Conservation (phyloP, 2,113 vertebrate species). For the Porphyrio hochstetteri region DNA sequence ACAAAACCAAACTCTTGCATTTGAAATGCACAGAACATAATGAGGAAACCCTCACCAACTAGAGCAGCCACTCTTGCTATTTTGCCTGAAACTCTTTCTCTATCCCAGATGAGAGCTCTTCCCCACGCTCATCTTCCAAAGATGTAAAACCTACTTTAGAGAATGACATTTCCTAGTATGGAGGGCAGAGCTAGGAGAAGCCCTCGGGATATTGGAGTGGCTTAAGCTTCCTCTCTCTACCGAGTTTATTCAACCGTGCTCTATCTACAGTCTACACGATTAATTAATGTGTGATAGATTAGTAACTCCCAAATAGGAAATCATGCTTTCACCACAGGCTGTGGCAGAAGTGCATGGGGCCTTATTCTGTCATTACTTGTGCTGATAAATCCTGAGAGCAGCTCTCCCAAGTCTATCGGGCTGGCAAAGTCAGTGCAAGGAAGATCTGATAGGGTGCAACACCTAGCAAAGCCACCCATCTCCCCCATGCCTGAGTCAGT, state of each 20-base stretch:
- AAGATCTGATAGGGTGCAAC: background rate
- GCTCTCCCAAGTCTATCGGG: background rate
- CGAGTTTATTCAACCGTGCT: background rate
- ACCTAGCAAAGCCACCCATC: background rate
- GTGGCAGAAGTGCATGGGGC: background rate
- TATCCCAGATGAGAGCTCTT: constrained; percentile 39
- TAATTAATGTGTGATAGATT: constrained; percentile 60
- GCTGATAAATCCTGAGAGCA: background rate
- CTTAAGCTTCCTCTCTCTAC: constrained; percentile 4
- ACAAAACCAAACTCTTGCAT: constrained; percentile 21
- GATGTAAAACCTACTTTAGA: constrained; percentile 48
- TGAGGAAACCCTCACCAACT: constrained; percentile 50
- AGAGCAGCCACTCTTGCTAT: constrained; percentile 12
- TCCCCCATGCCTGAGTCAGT: background rate
- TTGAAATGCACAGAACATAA: constrained; percentile 18
- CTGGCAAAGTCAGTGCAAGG: background rate
- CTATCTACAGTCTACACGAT: background rate
- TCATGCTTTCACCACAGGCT: background rate
- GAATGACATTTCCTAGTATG: background rate
- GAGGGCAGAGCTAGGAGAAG: constrained; percentile 48
- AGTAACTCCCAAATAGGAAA: constrained; percentile 54
- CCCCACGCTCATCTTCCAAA: constrained; percentile 1
- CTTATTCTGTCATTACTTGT: background rate
- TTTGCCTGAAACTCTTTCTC: constrained; percentile 36
- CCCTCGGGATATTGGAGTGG: background rate